Evolutionary conservation across 2,797 vertebrate genomes (phyloP), one percentile per base, ranked within the genome.

Genomic region (Chrosomus eos): DNA sequence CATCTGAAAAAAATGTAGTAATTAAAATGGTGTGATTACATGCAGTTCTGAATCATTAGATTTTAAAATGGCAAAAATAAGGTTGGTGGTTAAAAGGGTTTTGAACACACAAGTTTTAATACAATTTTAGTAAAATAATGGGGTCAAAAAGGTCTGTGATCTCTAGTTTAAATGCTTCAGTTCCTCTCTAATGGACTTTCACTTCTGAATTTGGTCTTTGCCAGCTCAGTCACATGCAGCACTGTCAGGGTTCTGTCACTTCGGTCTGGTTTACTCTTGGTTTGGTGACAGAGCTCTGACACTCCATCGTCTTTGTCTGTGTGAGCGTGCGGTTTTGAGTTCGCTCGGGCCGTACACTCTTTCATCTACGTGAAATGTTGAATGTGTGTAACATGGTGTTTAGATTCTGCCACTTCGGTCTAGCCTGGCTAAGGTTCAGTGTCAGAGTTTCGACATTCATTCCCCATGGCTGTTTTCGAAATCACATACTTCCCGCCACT

Each of bases 171-270:
- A 70, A 40, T 70, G 21, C 67, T 70, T 40, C n/a, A 28, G 45
- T 45, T 72, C n/a, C n/a, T 72, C 67, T 71, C 11, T 45, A 26
- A 45, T 45, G 13, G 23, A 72, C n/a, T 45, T 71, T 43, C 1
- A 71, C 23, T n/a, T 70, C 67, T n/a, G 23, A n/a, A 70, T n/a
- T 40, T 43, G 43, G 67, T 70, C 67, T 45, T 43, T 72, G 40
- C 7, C 14, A 26, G 14, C 40, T 71, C 3, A 8, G n/a, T 18
- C 40, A 71, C 14, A 45, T 45, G 28, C 40, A 28, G 60, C 60
- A 64, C 60, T 64, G 6, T 64, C 14, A 31, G 60, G n/a, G n/a
- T 16, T 62, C 13, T 28, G 26, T 28, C 60, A 26, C 11, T 60
- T 60, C 5, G 2, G n/a, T 6, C 53, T 28, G 13, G 58, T 62